Base-by-base conservation (phyloP, 2,797 vertebrate genomes). In the Cygnus olor region DNA sequence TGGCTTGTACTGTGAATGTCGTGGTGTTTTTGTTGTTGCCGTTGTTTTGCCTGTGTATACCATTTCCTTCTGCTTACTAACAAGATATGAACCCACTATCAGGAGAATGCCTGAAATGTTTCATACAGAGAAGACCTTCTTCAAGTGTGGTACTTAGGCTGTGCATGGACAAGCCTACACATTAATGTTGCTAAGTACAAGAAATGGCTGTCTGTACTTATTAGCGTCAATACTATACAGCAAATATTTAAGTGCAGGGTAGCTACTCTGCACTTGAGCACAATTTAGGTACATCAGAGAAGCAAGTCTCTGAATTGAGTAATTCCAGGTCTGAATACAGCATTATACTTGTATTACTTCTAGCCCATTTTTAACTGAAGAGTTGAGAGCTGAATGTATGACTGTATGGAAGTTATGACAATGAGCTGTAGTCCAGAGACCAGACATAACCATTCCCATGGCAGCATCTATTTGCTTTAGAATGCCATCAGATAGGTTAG, bases 401-500 rank as follows among this genome's bases (percentile, higher is more conserved):
- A 74, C 56, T 84, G 36, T 22, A 42, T 36, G 58, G 73, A 80
- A 72, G 77, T 72, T 89, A 73, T 65, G 82, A 78, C 76, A 92
- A 61, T 56, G 66, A 94, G 54, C 42, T 90, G 28, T 28, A 68
- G 53, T 58, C 47, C 58, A 88, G 63, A 76, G 24, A 90, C 19
- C 56, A 94, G 78, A 70, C 38, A 73, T 32, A 91, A 66, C 27
- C 21, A 73, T 81, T 93, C 56, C 38, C 73, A 77, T 60, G 57
- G 77, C 32, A 84, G 40, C 27, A 57, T 95, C 80, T 84, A 65
- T 86, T 90, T 90, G 73, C 93, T 95, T 88, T 73, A 93, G 70
- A 71, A 61, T 32, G 90, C 44, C 60, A 85, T 56, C 56, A 89
- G 91, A 51, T 88, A 76, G 84, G 51, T 70, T 32, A 91, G 51